These are phyloP conservation scores for Polymixis lichenea DNA, from an alignment of 2,888 invertebrate species.

Conservation along the genomic window DNA sequence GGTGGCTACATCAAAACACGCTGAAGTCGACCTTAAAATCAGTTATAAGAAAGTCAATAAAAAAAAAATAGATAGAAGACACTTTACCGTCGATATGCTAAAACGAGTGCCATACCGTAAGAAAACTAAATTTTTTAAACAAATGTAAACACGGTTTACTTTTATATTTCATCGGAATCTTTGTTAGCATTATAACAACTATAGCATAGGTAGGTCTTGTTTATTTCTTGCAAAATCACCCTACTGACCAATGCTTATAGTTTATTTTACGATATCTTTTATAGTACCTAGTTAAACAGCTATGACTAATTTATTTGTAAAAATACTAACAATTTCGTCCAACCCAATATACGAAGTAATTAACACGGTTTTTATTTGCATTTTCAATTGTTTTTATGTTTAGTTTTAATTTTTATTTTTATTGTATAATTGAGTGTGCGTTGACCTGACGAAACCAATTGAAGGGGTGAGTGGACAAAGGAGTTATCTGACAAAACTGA, in stretches of 20 bases:
- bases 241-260: not conserved
- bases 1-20: too few species aligned
- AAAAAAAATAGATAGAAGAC: too few species aligned
- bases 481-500: too few species aligned
- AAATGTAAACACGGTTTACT: not conserved
- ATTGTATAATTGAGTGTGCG: slow-evolving; percentile 30
- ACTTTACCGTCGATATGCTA: not conserved
- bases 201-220: not conserved
- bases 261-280: not conserved
- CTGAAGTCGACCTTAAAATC: too few species aligned
- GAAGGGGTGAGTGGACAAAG: too few species aligned
- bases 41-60: too few species aligned
- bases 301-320: slow-evolving; percentile 10
- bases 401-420: too few species aligned
- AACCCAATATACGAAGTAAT: slow-evolving; percentile 4
- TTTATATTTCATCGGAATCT: not conserved
- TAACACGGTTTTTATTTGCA: slow-evolving; percentile 50
- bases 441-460: slow-evolving; percentile 3
- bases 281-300: not conserved
- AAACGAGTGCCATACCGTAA: not conserved
- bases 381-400: slow-evolving; percentile 25
- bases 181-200: not conserved
- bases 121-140: not conserved
- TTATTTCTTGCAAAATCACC: not conserved
- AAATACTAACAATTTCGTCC: not conserved